Percentiles rank a stretch among this genome's conserved stretches.
phyloP scores from a whole-genome alignment of 2,113 vertebrate genomes.

The Bujurquina vittata region DNA sequence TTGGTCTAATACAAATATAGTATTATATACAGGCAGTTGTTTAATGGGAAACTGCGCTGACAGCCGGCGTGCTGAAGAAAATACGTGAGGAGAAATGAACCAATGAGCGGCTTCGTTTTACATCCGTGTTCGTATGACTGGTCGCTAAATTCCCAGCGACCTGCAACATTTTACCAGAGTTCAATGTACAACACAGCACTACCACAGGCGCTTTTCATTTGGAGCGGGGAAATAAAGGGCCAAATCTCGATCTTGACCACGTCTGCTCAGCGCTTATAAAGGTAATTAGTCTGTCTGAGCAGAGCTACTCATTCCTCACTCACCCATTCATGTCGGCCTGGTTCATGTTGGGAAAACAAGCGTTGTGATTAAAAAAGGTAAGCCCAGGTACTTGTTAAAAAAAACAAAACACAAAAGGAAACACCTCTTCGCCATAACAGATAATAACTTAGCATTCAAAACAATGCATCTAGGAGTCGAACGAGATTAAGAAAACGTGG shows the following conservation, averaged over 20 bases:
- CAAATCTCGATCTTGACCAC: background rate
- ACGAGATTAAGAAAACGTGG: constrained; percentile 70
- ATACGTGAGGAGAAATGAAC: constrained; percentile 58
- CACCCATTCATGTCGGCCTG: constrained; percentile 53
- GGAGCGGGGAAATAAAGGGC: background rate
- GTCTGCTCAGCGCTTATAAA: constrained; percentile 22
- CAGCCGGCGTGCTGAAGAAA: constrained; percentile 52
- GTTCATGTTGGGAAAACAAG: constrained; percentile 52
- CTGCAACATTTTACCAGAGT: constrained; percentile 52
- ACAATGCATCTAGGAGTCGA: constrained; percentile 76
- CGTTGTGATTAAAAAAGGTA: constrained; percentile 59
- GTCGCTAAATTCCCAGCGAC: constrained; percentile 58
- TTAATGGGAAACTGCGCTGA: constrained; percentile 56
- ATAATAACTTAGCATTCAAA: constrained; percentile 78
- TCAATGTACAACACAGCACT: constrained; percentile 51
- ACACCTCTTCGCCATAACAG: constrained; percentile 46
- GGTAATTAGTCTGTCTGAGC: constrained; percentile 33
- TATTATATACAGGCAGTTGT: constrained; percentile 71
- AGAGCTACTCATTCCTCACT: constrained; percentile 20
- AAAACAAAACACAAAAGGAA: constrained; percentile 11
- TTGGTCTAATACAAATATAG: constrained; percentile 65
- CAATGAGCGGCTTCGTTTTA: constrained; percentile 41
- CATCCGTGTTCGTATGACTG: constrained; percentile 60
- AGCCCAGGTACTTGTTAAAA: constrained; percentile 32
- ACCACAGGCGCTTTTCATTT: constrained; percentile 20